Conservation (phyloP, 2,797 vertebrate genomes). For the Aselliscus stoliczkanus region DNA sequence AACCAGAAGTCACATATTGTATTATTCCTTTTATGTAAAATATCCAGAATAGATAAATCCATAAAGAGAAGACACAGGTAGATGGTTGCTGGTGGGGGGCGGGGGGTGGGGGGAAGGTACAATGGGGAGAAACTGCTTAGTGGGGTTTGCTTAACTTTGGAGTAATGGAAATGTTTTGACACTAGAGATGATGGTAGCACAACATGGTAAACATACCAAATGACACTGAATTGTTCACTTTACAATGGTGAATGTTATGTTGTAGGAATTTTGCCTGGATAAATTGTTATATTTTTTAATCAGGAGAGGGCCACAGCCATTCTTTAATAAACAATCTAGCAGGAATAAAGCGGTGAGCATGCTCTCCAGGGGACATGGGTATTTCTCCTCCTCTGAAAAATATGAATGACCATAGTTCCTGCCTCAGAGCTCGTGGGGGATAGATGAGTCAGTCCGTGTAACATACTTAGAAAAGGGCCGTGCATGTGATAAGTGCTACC, state of each 20-base stretch:
- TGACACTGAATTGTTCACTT: neutral
- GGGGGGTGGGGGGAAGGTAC: too few species aligned
- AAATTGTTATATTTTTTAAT: neutral
- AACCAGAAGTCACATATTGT: neutral
- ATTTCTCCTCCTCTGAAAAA: neutral
- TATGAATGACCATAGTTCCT: neutral
- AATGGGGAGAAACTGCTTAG: neutral
- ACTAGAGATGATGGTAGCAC: neutral
- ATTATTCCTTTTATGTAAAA: neutral
- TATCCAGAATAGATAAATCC: neutral
- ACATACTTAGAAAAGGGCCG: neutral
- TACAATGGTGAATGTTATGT: neutral
- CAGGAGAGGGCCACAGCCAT: neutral
- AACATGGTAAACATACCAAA: neutral
- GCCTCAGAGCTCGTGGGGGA: neutral
- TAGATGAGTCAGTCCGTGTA: fast-evolving
- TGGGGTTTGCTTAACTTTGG: neutral
- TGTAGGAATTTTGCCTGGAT: neutral
- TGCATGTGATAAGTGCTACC: neutral
- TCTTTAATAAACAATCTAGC: neutral
- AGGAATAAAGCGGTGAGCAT: neutral
- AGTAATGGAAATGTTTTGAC: neutral
- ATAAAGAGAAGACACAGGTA: neutral
- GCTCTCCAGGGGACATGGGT: neutral
- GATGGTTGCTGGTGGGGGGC: too few species aligned